Percentiles rank a stretch among this genome's conserved stretches.
These are phyloP conservation scores for Pseudoips prasinana DNA, from an alignment of 2,888 invertebrate genomes.

Conservation along the genomic window DNA sequence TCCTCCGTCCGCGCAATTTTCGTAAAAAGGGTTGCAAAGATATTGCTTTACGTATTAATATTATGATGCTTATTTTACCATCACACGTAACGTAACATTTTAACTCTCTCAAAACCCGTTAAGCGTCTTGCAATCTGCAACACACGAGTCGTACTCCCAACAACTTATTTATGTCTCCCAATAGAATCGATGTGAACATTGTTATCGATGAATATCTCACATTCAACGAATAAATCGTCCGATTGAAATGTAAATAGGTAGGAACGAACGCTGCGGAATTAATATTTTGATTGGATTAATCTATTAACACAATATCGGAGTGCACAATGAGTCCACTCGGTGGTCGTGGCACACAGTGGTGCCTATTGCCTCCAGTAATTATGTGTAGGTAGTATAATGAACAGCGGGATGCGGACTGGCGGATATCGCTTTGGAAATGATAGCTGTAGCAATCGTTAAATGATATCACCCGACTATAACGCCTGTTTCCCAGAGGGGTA, in stretches of 20 bases:
- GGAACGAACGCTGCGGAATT: slow-evolving; percentile 67
- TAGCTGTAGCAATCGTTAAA: slow-evolving; percentile 27
- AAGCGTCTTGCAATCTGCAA: background rate
- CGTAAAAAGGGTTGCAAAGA: too few species aligned
- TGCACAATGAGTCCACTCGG: slow-evolving; percentile 55
- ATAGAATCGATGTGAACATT: slow-evolving; percentile 33
- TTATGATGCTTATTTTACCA: too few species aligned
- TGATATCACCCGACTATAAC: slow-evolving; percentile 23
- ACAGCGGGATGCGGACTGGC: slow-evolving; percentile 14
- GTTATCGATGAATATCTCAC: slow-evolving; percentile 53
- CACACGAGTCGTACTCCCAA: slow-evolving; percentile 4
- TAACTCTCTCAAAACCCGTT: background rate
- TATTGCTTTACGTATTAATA: too few species aligned
- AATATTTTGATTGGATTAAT: slow-evolving; percentile 80
- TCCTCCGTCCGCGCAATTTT: too few species aligned
- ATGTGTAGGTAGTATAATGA: slow-evolving; percentile 22
- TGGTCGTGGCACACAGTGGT: slow-evolving; percentile 13
- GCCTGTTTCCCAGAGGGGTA: too few species aligned
- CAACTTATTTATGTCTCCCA: slow-evolving; percentile 24
- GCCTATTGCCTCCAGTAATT: too few species aligned
- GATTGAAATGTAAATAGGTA: slow-evolving; percentile 71
- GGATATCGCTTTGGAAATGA: slow-evolving; percentile 32
- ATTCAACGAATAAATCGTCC: slow-evolving; percentile 59
- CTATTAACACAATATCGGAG: slow-evolving; percentile 72
- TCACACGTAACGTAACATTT: too few species aligned